These are phyloP conservation scores for Potamilus streckersoni DNA, from an alignment of 1,140 invertebrate genomes.

Conservation along the genomic window DNA sequence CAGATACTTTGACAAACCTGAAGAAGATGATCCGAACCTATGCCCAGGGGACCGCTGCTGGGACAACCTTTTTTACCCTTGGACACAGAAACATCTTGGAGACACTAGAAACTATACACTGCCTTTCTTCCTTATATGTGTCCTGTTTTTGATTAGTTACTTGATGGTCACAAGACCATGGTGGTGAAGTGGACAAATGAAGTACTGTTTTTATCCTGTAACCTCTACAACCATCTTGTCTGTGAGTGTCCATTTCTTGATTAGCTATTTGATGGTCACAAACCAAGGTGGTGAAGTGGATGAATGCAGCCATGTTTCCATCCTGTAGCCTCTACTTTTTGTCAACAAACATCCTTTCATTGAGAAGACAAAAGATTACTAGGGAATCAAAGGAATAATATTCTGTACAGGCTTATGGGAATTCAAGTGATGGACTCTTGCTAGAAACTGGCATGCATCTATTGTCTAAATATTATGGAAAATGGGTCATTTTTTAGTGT, in stretches of 20 bases:
- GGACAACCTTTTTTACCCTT: slow-evolving; percentile 29
- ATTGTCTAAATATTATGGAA: too few species aligned
- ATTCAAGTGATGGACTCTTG: too few species aligned
- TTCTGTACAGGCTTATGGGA: too few species aligned
- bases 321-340: too few species aligned
- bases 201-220: too few species aligned
- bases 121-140: slow-evolving; percentile 18
- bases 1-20: slow-evolving; percentile 25
- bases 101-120: slow-evolving; percentile 22
- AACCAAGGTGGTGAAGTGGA: slow-evolving; percentile 23
- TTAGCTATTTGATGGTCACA: slow-evolving; percentile 21
- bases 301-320: too few species aligned
- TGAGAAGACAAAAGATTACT: too few species aligned
- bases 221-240: slow-evolving; percentile 6
- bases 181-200: slow-evolving; percentile 8
- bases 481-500: too few species aligned
- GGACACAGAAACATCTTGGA: slow-evolving; percentile 8
- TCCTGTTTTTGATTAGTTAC: slow-evolving; percentile 29
- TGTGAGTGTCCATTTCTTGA: slow-evolving; percentile 20
- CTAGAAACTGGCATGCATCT: too few species aligned
- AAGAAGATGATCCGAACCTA: slow-evolving; percentile 22
- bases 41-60: slow-evolving; percentile 25
- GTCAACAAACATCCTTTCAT: too few species aligned
- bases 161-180: slow-evolving; percentile 24
- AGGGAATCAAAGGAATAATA: too few species aligned